A percentile compares a stretch with the other conserved stretches of the same genome.
Evolutionary conservation across 2,113 vertebrate genomes (phyloP).

Genomic region (Python bivittatus): DNA sequence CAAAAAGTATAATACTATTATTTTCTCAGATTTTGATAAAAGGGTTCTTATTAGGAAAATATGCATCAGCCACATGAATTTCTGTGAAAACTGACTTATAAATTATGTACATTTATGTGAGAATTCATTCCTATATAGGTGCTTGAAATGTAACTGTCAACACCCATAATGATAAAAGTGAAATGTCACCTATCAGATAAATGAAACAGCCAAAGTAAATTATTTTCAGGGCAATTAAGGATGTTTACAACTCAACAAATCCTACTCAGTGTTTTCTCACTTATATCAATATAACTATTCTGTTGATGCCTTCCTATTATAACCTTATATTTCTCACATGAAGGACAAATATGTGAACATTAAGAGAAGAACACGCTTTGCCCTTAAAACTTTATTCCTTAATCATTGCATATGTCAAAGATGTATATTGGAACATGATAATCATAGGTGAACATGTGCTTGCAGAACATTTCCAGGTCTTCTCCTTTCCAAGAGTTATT

Average conservation of each 20-base stretch:
- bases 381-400: background rate
- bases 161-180: background rate
- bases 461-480: background rate
- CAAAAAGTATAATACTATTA: too few species aligned
- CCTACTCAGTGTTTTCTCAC: background rate
- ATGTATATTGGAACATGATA: background rate
- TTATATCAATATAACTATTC: background rate
- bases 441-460: conserved; percentile 15
- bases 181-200: background rate
- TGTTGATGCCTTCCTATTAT: background rate
- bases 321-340: conserved; percentile 11
- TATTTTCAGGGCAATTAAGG: background rate
- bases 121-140: background rate
- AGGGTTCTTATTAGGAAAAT: too few species aligned
- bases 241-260: background rate
- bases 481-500: background rate
- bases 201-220: background rate
- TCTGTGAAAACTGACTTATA: too few species aligned
- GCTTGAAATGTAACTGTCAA: background rate
- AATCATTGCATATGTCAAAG: background rate
- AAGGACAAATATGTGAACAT: conserved; percentile 1
- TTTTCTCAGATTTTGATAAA: too few species aligned
- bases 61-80: too few species aligned
- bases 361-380: background rate
- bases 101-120: background rate